Base-by-base conservation (phyloP, 2,113 vertebrate species). In the Aptenodytes patagonicus region DNA sequence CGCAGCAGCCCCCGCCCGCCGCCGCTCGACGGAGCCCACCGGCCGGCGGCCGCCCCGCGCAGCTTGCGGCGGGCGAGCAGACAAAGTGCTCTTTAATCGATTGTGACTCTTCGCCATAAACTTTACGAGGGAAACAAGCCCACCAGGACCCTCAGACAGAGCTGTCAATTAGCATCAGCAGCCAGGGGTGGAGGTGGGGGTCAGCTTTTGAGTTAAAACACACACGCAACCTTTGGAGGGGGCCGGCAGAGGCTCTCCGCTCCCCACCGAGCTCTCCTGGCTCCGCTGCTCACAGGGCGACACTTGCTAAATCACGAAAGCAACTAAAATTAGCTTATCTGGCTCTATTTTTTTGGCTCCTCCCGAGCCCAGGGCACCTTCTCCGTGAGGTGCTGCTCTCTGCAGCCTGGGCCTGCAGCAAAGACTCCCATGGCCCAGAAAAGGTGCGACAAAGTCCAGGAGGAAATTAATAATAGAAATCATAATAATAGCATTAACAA, bases 21-120 rank as follows among this genome's bases (percentile, higher is more conserved):
- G 62, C 85, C 60, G 38, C 90, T 85, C 91, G 94, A 95, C 90
- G 81, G 87, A 60, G 73, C 94, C 84, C 88, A 77, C 72, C 52
- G 89, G 68, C 62, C 64, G 31, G 77, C 44, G 85, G 86, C 91
- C 38, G 95, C 87, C 90, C 96, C 78, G 87, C 73, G 18, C 94
- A 54, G 98, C 95, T 97, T 87, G 95, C 87, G 93, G 97, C 85
- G 83, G 95, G 92, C 38, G 9, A 36, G 93, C 97, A 89, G 97
- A 95, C 97, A 97, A 97, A 98, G 98, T 97, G 98, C 82, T 97
- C 95, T 97, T 97, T 98, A 98, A 99, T 99, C 98, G 98, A 98
- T 99, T 97, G 97, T 98, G 98, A 98, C 98, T 98, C 98, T 98
- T 95, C 96, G 98, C 97, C 98, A 98, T 99, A 99, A 99, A 99